Base-by-base conservation (phyloP, 2,888 invertebrate species). In the Eledona agricola region DNA sequence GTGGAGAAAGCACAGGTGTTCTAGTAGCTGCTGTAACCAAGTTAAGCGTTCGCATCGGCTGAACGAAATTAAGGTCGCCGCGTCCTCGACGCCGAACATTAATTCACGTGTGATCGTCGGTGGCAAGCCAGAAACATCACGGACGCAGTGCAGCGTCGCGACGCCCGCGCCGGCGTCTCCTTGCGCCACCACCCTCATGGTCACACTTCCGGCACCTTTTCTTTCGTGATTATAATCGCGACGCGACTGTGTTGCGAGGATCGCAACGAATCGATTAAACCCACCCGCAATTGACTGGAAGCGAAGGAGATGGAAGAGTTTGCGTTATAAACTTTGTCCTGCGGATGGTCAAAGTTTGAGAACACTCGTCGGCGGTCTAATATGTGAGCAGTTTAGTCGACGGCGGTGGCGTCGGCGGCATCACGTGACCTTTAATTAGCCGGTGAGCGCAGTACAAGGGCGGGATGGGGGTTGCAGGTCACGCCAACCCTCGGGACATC, bases 381-480 rank as follows among this genome's bases (percentile, higher is more conserved):
- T 67, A 66, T 63, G 66, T 64, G 64, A 69, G 67, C 65, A 64
- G 67, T 68, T 68, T 67, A 65, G 66, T 58, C 62, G 65, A 64
- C 61, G 66, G 67, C 64, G 63, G 64, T 64, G 66, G 58, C 62
- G 65, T 64, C 61, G 66, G 67, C 64, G 63, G 64, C 65, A 66
- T 70, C 72, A 71, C 70, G 71, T 72, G 72, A 72, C 72, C 72
- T 71, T 71, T 72, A 72, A 72, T 72, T 72, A 72, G 69, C 62
- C 68, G 67, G 67, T 64, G 67, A 68, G 65, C 65, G 58, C 58
- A 66, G 66, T 59, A 64, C 64, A 64, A 68, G 70, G 69, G 71
- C 66, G 66, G 70, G 62, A 62, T 65, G 60, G 66, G 70, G 69
- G 70, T 69, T 71, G 67, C 70, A 67, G 72, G 71, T 71, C 71